Base-by-base conservation (phyloP, 2,888 invertebrate genomes). In the Xanthorhoe spadicearia region DNA sequence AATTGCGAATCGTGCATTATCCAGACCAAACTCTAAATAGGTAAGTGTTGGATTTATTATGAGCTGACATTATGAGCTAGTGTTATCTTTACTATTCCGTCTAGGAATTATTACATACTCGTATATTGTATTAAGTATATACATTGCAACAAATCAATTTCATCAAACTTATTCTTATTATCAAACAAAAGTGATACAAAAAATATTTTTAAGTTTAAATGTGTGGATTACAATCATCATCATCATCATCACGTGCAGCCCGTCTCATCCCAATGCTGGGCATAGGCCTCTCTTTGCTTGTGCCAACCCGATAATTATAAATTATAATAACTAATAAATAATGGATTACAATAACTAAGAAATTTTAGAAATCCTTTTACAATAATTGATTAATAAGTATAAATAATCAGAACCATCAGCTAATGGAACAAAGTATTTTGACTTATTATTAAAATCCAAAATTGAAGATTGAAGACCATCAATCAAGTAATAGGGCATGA, bases 401-500 rank as follows among this genome's bases (percentile, higher is more conserved):
- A 70, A 72, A 74, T 63, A 73, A 63, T 71, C 70, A 74, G 69
- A 77, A 77, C 78, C 79, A 85, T 86, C 79, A 84, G 67, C 66
- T 85, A 86, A 87, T 85, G 85, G 82, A 84, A 77, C 75, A 75
- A 78, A 75, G 71, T 35, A 76, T 81, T 82, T 76, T 81, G 75
- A 73, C 79, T 82, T 86, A 90, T 90, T 88, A 90, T 77, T 75
- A 74, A 81, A 82, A 85, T 81, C 81, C 81, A 77, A 88, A 89
- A 87, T 87, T 85, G 85, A 83, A 83, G 81, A 84, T 85, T 84
- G 85, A 69, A 77, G 72, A 78, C 79, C 84, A 89, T 91, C 91
- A 92, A 91, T 93, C 92, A 92, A 86, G 86, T 87, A 84, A 87
- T 88, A 88, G 78, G 85, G 83, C 85, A 85, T 86, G 83, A 91